Evolutionary conservation across 1,140 invertebrate species (phyloP).

Genomic region (Hirudo medicinalis): DNA sequence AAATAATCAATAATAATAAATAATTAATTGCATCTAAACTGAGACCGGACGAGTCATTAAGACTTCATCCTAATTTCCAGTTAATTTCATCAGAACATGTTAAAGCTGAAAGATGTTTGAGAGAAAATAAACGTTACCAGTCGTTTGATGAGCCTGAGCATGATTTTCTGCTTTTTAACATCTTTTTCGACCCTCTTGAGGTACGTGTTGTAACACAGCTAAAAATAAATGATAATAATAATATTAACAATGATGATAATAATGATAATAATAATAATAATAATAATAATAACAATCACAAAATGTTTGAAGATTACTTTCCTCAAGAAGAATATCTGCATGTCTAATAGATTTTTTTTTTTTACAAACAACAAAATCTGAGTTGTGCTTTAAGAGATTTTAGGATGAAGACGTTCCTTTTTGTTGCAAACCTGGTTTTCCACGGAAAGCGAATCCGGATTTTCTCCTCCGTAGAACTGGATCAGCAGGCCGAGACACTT

Average conservation of each 20-base stretch:
- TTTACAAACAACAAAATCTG: neutral
- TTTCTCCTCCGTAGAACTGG: constrained; percentile 40
- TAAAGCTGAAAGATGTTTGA: no score
- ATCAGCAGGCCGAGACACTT: constrained; percentile 37
- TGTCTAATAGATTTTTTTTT: neutral
- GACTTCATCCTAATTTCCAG: no score
- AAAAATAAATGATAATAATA: constrained; percentile 23
- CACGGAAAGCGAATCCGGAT: constrained; percentile 32
- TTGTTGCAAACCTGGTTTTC: constrained; percentile 38
- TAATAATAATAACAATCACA: no score
- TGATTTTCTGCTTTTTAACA: constrained; percentile 39
- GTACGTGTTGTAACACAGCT: constrained; percentile 36
- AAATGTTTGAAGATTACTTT: neutral
- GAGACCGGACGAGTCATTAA: no score
- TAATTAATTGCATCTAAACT: no score
- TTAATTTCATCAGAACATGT: no score
- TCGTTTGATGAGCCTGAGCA: constrained; percentile 39
- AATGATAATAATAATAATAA: no score
- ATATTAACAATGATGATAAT: no score
- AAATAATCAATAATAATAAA: no score
- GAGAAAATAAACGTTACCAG: constrained; percentile 26
- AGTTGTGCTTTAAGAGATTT: neutral
- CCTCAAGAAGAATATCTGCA: neutral
- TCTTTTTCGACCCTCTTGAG: constrained; percentile 30
- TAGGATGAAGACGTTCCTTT: neutral